A percentile compares a stretch with the other conserved stretches of the same genome.
These are phyloP conservation scores for Drosophila engyochracea DNA, from an alignment of 2,888 invertebrate genomes.

Conservation along the genomic window DNA sequence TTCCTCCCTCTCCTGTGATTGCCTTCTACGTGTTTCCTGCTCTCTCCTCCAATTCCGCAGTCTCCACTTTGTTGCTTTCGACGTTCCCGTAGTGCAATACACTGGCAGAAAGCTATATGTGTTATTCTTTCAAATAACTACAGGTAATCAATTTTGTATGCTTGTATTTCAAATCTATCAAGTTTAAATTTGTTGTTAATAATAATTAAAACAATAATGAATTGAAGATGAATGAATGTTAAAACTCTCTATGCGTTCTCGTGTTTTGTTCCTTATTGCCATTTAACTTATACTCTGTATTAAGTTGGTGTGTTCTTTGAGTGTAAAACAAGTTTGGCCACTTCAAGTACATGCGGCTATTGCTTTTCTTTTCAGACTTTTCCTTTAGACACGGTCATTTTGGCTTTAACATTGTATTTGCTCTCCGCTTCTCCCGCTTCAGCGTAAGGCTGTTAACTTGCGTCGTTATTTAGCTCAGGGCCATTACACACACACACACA, in stretches of 20 bases:
- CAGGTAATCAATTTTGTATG: not conserved
- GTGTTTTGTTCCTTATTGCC: not conserved
- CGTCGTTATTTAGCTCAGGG: constrained; percentile 75
- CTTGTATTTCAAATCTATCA: not conserved
- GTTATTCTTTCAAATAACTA: not conserved
- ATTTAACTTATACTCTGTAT: not conserved
- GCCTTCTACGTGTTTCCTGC: not conserved
- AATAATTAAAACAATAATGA: not conserved
- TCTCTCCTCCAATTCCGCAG: constrained; percentile 8
- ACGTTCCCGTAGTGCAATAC: constrained; percentile 29
- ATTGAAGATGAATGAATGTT: not conserved
- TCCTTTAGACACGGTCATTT: constrained; percentile 67
- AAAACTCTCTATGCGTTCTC: not conserved
- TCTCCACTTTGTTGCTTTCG: constrained; percentile 18
- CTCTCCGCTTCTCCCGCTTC: constrained; percentile 4
- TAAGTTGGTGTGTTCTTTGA: constrained; percentile 33
- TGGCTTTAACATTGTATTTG: constrained; percentile 71
- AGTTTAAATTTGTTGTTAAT: not conserved
- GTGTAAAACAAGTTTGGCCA: constrained; percentile 49
- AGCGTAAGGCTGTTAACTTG: constrained; percentile 25
- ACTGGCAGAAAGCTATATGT: constrained; percentile 28
- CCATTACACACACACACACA: constrained; percentile 45
- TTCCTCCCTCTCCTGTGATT: constrained; percentile 1
- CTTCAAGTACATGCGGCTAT: constrained; percentile 61
- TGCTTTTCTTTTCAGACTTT: constrained; percentile 58